A percentile compares a stretch with the other conserved stretches of the same genome.
These are phyloP conservation scores for Naja naja DNA, from an alignment of 2,113 vertebrate species.

Conservation along the genomic window DNA sequence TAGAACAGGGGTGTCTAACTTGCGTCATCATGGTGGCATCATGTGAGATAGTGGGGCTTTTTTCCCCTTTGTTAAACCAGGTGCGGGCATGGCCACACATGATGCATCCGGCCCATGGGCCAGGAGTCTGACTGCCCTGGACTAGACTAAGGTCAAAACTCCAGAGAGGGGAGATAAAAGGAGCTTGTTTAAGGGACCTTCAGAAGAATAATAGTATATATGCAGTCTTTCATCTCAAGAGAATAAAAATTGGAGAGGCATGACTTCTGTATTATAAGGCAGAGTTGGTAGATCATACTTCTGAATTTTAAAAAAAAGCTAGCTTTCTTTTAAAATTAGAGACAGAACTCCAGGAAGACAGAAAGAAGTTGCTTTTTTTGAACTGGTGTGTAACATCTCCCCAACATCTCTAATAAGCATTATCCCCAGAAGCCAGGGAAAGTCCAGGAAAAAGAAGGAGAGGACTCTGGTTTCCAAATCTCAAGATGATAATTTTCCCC, in stretches of 20 bases:
- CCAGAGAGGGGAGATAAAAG: not conserved
- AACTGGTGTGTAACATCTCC: not conserved
- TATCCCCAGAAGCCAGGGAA: not conserved
- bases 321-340: not conserved
- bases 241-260: not conserved
- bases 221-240: not conserved
- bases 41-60: no score
- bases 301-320: not conserved
- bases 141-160: not conserved
- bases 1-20: not conserved
- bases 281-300: not conserved
- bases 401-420: not conserved
- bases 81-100: no score
- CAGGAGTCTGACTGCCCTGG: no score
- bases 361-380: not conserved
- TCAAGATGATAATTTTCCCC: not conserved
- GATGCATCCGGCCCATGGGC: no score
- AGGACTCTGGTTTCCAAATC: not conserved
- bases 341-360: not conserved
- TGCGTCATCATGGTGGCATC: no score
- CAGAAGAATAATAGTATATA: not conserved
- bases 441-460: not conserved
- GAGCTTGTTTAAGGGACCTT: not conserved
- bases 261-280: not conserved
- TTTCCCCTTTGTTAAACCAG: no score